Evolutionary conservation across 2,113 vertebrate genomes (phyloP).

Genomic region (Camelus bactrianus): DNA sequence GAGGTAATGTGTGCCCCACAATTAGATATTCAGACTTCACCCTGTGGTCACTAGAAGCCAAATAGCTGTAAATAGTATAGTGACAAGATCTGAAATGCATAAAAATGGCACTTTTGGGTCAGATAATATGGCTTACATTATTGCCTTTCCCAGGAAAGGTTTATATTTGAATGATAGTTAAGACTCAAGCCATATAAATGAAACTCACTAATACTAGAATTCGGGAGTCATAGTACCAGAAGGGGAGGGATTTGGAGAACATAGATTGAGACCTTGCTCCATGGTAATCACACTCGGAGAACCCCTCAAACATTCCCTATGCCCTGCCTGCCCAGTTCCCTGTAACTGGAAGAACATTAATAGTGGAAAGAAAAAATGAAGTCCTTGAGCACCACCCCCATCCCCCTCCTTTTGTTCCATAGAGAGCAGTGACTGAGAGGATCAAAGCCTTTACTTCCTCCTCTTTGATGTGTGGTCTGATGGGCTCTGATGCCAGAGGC

Average conservation of each 20-base stretch:
- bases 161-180: not conserved
- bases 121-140: not conserved
- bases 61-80: not conserved
- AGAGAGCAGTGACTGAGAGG: slow-evolving; percentile 24
- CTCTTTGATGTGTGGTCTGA: slow-evolving; percentile 73
- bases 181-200: not conserved
- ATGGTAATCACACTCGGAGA: not conserved
- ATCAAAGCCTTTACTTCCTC: slow-evolving; percentile 73
- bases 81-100: not conserved
- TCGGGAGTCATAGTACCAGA: not conserved
- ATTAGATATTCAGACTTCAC: not conserved
- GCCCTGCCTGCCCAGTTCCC: not conserved
- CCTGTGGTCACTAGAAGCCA: not conserved
- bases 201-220: not conserved
- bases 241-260: not conserved
- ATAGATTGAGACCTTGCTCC: not conserved
- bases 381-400: not conserved
- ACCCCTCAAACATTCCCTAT: not conserved
- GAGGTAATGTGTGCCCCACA: not conserved
- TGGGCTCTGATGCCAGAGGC: slow-evolving; percentile 57
- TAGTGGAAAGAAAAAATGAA: not conserved
- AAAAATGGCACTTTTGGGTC: not conserved
- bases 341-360: not conserved
- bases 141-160: not conserved
- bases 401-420: not conserved